Conservation (phyloP, 2,888 invertebrate genomes). For the Mesorhabditis belari region DNA sequence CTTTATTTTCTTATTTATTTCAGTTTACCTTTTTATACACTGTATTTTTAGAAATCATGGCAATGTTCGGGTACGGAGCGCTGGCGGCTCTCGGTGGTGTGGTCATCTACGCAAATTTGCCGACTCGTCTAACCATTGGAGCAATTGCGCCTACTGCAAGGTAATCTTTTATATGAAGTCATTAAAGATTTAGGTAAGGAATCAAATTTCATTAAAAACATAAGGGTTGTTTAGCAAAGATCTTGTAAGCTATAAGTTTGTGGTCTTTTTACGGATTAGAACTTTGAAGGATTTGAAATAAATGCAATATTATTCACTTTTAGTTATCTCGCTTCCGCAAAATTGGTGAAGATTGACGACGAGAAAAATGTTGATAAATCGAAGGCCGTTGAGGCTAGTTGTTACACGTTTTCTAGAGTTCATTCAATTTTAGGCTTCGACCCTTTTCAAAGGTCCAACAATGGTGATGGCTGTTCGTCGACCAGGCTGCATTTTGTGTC, state of each 20-base stretch:
- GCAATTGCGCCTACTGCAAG: slow-evolving; percentile 34
- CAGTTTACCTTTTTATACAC: too few relatives aligned
- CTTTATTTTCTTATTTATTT: too few relatives aligned
- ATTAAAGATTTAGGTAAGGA: too few relatives aligned
- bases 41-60: slow-evolving; percentile 10
- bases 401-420: neutral
- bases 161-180: too few relatives aligned
- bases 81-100: slow-evolving; percentile 38
- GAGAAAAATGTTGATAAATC: slow-evolving; percentile 25
- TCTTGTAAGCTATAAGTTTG: too few relatives aligned
- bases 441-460: slow-evolving; percentile 40
- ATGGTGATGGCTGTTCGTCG: slow-evolving; percentile 50
- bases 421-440: slow-evolving; percentile 19
- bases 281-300: neutral
- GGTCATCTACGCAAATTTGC: slow-evolving; percentile 46
- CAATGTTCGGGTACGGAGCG: slow-evolving; percentile 27
- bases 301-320: neutral
- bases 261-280: too few relatives aligned
- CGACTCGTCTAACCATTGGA: slow-evolving; percentile 43
- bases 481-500: slow-evolving; percentile 49
- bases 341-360: slow-evolving; percentile 27
- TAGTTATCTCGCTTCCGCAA: slow-evolving; percentile 32
- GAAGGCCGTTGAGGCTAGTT: slow-evolving; percentile 22
- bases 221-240: too few relatives aligned
- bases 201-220: too few relatives aligned